Evolutionary conservation across 2,797 vertebrate genomes (phyloP), one percentile per base, ranked within the genome.

Genomic region (Mus spretus): DNA sequence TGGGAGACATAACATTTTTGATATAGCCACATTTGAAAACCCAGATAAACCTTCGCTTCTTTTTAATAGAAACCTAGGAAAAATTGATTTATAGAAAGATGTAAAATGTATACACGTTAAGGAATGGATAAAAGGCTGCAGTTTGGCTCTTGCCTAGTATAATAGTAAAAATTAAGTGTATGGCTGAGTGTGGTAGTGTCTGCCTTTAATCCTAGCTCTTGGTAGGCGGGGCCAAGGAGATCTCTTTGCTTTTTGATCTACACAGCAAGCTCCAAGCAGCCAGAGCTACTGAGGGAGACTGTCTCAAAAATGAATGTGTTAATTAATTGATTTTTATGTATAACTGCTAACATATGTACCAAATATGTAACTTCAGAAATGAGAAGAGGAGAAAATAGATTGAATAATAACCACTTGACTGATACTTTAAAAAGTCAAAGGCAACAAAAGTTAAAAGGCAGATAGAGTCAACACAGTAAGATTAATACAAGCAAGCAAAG

Each of bases 1-100:
- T 79, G 9, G 2, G 44, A 74, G 20, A 53, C 31, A 75, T 3
- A 40, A 34, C 11, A 37, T 13, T 95, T 87, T 65, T 81, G 67
- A 90, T 89, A 37, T 12, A 89, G 26, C 14, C 37, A 83, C 3
- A 34, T 61, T 24, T 57, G 79, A 72, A 94, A 89, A 93, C 75
- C 3, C 40, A 85, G 59, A 75, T 34, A 72, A 85, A 75, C 85
- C 9, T 50, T 47, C 31, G 34, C 10, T 2, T 78, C 15, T 79
- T 92, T 95, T 59, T 87, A 95, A 63, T 40, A 89, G 22, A 44
- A 86, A 47, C 59, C 37, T 91, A 86, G 50, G 81, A 4, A 78
- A 90, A 90, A 4, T 22, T 50, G n/a, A 86, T 37, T 94, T 93
- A 24, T 37, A 85, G 34, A 94, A 77, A 91, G 34, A 6, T 84